Percentiles rank a stretch among this genome's conserved stretches.
These are phyloP conservation scores for Drosophila kikkawai DNA, from an alignment of 1,140 invertebrate species.

Conservation along the genomic window DNA sequence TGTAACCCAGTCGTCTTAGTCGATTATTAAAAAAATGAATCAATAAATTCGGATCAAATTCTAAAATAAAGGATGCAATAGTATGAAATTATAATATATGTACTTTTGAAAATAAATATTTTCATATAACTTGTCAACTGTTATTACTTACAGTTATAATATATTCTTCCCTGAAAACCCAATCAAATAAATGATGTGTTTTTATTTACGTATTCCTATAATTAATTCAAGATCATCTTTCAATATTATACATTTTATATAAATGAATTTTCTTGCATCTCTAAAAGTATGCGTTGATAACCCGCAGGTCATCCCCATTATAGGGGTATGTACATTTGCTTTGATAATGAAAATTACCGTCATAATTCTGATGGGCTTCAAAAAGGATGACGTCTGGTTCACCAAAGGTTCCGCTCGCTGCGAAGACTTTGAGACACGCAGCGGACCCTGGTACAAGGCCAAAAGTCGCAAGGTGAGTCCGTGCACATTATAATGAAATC, in stretches of 20 bases:
- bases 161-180: background rate
- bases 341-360: background rate
- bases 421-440: slow-evolving; percentile 14
- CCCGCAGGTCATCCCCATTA: slow-evolving; percentile 9
- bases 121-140: background rate
- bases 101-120: no score
- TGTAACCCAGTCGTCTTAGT: no score
- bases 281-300: background rate
- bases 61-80: no score
- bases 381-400: slow-evolving; percentile 14
- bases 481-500: no score
- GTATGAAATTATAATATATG: no score
- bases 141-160: background rate
- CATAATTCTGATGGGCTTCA: background rate
- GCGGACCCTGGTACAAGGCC: background rate
- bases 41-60: no score
- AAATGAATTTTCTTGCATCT: background rate
- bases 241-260: no score
- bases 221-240: background rate
- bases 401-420: slow-evolving; percentile 4
- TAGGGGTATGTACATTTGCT: background rate
- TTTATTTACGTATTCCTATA: background rate
- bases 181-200: background rate
- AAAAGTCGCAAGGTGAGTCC: slow-evolving; percentile 4
- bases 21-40: no score